Percentiles rank a stretch among this genome's conserved stretches.
These are phyloP conservation scores for Lates japonicus DNA, from an alignment of 2,797 vertebrate genomes.

Conservation along the genomic window DNA sequence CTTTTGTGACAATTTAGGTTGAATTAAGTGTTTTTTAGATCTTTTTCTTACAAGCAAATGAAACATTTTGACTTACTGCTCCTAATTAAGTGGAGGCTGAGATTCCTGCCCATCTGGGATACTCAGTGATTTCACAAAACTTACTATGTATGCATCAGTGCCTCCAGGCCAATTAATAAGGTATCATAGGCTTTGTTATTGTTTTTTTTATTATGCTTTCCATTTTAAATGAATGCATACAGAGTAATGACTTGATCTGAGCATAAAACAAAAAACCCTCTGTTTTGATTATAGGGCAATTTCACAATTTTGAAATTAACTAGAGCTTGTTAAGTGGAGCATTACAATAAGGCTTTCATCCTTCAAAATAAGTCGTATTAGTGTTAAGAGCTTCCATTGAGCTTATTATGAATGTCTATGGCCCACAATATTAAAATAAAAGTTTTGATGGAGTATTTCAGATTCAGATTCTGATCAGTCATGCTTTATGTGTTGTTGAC, in stretches of 20 bases:
- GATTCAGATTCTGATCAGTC: background rate
- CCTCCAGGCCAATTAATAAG: conserved; percentile 11
- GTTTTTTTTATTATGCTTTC: background rate
- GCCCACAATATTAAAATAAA: background rate
- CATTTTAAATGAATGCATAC: background rate
- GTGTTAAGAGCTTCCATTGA: background rate
- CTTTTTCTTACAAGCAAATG: background rate
- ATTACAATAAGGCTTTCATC: background rate
- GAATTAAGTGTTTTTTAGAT: background rate
- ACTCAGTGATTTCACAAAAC: conserved; percentile 9
- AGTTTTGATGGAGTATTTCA: background rate
- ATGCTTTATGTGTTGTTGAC: conserved; percentile 6
- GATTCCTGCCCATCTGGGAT: background rate
- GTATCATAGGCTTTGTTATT: background rate
- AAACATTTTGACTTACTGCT: background rate
- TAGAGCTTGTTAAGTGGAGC: background rate
- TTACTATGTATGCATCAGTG: background rate
- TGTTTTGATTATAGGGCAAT: background rate
- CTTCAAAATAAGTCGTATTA: background rate
- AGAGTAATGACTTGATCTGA: background rate
- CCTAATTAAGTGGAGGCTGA: background rate
- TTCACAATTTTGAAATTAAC: background rate
- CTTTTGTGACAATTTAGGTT: background rate
- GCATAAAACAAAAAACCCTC: background rate
- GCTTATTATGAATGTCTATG: background rate